Percentiles rank a stretch among this genome's conserved stretches.
Conservation (phyloP, 2,797 vertebrate genomes). For the Borostomias antarcticus region DNA sequence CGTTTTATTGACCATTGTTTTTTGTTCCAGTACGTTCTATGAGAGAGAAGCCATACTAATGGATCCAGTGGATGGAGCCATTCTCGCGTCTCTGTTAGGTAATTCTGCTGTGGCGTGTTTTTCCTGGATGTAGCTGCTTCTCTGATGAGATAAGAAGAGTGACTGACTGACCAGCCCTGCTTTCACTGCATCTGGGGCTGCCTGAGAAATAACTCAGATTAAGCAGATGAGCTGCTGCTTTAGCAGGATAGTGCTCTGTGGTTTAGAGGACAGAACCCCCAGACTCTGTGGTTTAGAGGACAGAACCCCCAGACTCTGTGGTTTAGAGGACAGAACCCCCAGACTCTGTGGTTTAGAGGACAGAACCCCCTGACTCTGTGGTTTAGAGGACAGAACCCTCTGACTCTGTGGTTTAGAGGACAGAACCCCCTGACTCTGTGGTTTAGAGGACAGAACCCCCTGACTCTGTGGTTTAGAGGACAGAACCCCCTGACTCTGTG, state of each 20-base stretch:
- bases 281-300: no score
- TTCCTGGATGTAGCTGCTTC: no score
- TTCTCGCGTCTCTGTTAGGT: constrained; percentile 96
- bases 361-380: neutral
- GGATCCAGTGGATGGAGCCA: constrained; percentile 94
- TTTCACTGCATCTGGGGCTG: neutral
- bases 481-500: no score
- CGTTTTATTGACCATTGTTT: constrained; percentile 22
- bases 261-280: neutral
- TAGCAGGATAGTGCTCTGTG: neutral
- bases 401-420: no score
- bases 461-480: neutral
- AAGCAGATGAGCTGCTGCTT: neutral
- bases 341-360: no score
- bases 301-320: neutral
- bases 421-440: neutral
- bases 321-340: no score
- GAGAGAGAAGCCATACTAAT: constrained; percentile 95
- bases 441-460: no score
- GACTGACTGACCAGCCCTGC: neutral
- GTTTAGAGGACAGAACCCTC: no score
- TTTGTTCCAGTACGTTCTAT: constrained; percentile 86
- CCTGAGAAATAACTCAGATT: neutral
- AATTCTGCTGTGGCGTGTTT: no score
- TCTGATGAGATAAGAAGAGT: neutral